A percentile compares a stretch with the other conserved stretches of the same genome.
Conservation (phyloP, 1,140 invertebrate genomes). For the Drosophila bipectinata region DNA sequence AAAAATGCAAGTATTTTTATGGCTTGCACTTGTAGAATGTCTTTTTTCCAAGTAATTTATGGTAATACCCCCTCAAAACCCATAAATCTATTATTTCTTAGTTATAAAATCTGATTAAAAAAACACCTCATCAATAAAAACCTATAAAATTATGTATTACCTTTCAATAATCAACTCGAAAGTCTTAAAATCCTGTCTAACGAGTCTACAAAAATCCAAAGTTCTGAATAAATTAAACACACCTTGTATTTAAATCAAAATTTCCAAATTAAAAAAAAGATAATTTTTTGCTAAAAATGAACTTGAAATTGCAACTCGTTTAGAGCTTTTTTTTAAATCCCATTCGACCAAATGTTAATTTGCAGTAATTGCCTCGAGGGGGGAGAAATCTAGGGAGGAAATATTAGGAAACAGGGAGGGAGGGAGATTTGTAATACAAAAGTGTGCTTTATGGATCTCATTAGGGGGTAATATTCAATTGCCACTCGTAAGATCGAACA, state of each 20-base stretch:
- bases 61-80: too few relatives aligned
- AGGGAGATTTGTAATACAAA: background rate
- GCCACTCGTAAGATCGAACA: slow-evolving; percentile 27
- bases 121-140: background rate
- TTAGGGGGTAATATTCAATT: slow-evolving; percentile 54
- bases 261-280: background rate
- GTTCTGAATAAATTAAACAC: background rate
- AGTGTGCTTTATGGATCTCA: slow-evolving; percentile 62
- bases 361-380: slow-evolving; percentile 26
- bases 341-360: slow-evolving; percentile 29
- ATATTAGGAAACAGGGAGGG: background rate
- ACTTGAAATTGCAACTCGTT: slow-evolving; percentile 36
- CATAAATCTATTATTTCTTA: too few relatives aligned
- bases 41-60: too few relatives aligned
- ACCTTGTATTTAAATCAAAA: slow-evolving; percentile 2
- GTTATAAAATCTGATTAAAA: background rate
- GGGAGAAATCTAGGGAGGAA: slow-evolving; percentile 17
- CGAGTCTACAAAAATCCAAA: background rate
- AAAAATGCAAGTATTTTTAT: background rate
- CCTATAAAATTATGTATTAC: background rate
- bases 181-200: slow-evolving; percentile 4
- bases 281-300: background rate
- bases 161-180: background rate
- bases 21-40: too few relatives aligned
- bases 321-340: background rate